A percentile compares a stretch with the other conserved stretches of the same genome.
Conservation (phyloP, 1,140 invertebrate species). For the Mizuhopecten yessoensis region DNA sequence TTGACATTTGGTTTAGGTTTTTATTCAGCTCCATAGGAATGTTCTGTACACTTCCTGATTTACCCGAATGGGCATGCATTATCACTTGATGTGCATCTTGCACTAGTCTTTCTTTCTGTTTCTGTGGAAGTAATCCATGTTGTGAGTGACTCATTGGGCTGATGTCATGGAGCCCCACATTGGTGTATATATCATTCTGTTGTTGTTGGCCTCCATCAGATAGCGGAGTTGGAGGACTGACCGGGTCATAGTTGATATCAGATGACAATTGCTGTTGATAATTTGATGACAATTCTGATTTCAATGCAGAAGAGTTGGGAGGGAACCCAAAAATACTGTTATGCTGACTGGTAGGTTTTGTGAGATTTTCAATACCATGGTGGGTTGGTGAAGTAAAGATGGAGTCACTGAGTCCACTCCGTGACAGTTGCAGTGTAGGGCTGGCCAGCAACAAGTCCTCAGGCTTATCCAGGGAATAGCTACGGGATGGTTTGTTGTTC, state of each 20-base stretch:
- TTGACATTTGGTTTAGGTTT: conserved; percentile 59
- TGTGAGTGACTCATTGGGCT: conserved; percentile 64
- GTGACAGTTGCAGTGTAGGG: neutral
- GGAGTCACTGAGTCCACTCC: neutral
- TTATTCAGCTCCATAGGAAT: conserved; percentile 43
- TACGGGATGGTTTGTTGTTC: neutral
- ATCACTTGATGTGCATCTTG: conserved; percentile 2
- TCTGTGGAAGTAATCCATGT: neutral
- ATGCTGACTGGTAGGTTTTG: conserved; percentile 27
- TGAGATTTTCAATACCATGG: conserved; percentile 40
- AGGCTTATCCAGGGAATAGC: conserved; percentile 10
- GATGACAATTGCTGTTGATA: conserved; percentile 47
- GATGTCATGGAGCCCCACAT: conserved; percentile 71
- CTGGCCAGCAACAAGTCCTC: neutral
- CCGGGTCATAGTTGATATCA: conserved; percentile 77
- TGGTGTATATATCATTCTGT: conserved; percentile 65
- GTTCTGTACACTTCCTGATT: conserved; percentile 45
- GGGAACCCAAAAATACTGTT: conserved; percentile 42
- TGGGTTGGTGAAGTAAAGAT: neutral
- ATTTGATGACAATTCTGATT: neutral
- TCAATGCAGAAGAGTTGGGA: neutral
- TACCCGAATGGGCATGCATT: conserved; percentile 10
- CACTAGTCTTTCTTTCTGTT: conserved; percentile 18
- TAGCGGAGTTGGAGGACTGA: conserved; percentile 75
- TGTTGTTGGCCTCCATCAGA: conserved; percentile 65